phyloP scores from a whole-genome alignment of 53 echinoderm and acorn worm genomes.

The Antedon mediterranea region DNA sequence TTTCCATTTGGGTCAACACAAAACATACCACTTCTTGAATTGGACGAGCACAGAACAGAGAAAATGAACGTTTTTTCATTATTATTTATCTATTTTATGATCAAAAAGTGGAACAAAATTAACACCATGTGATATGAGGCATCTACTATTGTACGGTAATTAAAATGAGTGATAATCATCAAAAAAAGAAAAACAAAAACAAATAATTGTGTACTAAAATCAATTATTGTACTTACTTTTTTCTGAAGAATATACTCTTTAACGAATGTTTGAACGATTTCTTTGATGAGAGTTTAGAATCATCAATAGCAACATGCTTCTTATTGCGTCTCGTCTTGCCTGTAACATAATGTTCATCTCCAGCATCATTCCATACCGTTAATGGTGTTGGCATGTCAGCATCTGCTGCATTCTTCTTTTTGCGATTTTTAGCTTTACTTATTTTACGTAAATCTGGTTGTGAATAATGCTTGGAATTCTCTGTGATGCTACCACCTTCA shows the following conservation, averaged over 20 bases:
- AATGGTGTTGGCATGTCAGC: not conserved
- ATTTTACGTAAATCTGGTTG: not conserved
- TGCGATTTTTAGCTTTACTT: not conserved
- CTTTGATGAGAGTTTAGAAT: not conserved
- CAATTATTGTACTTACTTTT: conserved; percentile 4
- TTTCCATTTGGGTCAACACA: too few relatives aligned
- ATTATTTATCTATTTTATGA: too few relatives aligned
- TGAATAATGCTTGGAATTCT: not conserved
- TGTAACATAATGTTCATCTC: not conserved
- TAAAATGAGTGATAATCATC: too few relatives aligned
- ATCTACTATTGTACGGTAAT: too few relatives aligned
- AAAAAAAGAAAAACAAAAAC: too few relatives aligned
- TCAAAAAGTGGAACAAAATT: too few relatives aligned
- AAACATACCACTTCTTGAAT: too few relatives aligned
- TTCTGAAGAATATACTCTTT: conserved; percentile 23
- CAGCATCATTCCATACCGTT: not conserved
- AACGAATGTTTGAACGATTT: conserved; percentile 6
- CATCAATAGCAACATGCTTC: not conserved
- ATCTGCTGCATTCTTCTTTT: not conserved
- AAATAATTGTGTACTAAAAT: too few relatives aligned
- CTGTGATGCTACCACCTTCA: not conserved
- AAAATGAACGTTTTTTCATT: too few relatives aligned
- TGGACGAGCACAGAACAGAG: too few relatives aligned
- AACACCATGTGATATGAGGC: too few relatives aligned
- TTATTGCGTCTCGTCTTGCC: not conserved